Base-by-base conservation (phyloP, 2,797 vertebrate genomes). In the Sebastes miniatus region DNA sequence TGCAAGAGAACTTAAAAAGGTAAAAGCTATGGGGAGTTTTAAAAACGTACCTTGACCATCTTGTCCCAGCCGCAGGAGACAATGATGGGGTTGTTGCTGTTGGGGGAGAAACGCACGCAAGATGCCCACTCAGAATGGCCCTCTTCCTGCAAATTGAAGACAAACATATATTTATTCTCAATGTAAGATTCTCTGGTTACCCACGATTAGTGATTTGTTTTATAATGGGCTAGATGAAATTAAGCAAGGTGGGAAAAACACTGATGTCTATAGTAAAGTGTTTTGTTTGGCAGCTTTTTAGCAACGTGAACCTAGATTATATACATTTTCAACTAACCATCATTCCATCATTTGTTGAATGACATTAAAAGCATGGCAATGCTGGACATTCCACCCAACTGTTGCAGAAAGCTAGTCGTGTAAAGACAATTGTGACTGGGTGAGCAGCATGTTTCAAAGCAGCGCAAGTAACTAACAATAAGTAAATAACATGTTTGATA, bases 1-100 rank as follows among this genome's bases (percentile, higher is more conserved):
- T 36, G 20, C 34, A 58, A 22, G n/a, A 32, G 1, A 63, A 39
- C 8, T 32, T 2, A 13, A 12, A 43, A 32, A 12, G 8, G 24
- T 14, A 61, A 57, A 39, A 22, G 13, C 7, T 4, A 2, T n/a
- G 5, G 10, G 11, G 2, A 22, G n/a, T 56, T 29, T 16, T 25
- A 8, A 8, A 58, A 24, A n/a, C 65, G 22, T 86, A 98, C 98
- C 96, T 99, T 99, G 70, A 99, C 98, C 95, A 98, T 94, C 82
- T 97, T 99, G 93, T 99, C 98, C 97, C 98, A 99, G 76, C 98
- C 97, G 0, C 97, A 98, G 81, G 98, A 99, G 32, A 99, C 98
- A 5, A 99, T 99, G 91, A 99, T 98, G 86, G 98, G 97, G 92
- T 99, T 99, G 94, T 96, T 98, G 96, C 97, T 99, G 93, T 99